Conservation (phyloP, 2,888 invertebrate genomes). For the Hypselothyrea guttata region DNA sequence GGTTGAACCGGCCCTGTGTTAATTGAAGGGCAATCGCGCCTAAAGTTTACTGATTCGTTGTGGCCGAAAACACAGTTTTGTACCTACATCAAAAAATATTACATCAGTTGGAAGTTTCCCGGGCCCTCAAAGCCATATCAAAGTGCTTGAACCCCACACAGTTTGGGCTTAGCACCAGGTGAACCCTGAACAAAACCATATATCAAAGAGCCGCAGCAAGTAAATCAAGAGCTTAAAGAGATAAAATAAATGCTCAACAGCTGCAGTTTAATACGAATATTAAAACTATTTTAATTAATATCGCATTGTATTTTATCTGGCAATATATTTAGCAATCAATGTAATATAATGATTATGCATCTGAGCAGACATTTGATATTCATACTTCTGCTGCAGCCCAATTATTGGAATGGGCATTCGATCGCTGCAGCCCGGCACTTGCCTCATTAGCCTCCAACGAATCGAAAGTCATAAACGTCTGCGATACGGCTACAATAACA, state of each 20-base stretch:
- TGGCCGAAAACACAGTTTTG: conserved; percentile 33
- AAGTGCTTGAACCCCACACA: conserved; percentile 50
- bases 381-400: conserved; percentile 24
- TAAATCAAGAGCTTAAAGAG: not conserved
- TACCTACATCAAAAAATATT: conserved; percentile 58
- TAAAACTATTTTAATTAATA: no score
- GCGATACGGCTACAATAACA: conserved; percentile 57
- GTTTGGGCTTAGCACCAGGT: conserved; percentile 42
- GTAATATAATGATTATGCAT: no score
- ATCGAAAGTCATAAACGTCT: conserved; percentile 70
- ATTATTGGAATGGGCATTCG: conserved; percentile 43
- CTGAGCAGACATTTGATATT: no score
- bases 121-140: conserved; percentile 69
- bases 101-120: conserved; percentile 39
- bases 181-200: conserved; percentile 45
- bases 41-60: conserved; percentile 14
- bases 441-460: conserved; percentile 71
- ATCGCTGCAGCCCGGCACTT: conserved; percentile 58
- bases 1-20: conserved; percentile 54
- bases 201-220: conserved; percentile 19
- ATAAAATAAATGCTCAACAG: no score
- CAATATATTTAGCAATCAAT: no score
- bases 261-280: no score
- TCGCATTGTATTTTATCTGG: no score
- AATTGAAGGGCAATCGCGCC: conserved; percentile 16